Percentiles rank a stretch among this genome's conserved stretches.
Evolutionary conservation across 2,797 vertebrate species (phyloP).

Genomic region (Gymnopithys bicolor): DNA sequence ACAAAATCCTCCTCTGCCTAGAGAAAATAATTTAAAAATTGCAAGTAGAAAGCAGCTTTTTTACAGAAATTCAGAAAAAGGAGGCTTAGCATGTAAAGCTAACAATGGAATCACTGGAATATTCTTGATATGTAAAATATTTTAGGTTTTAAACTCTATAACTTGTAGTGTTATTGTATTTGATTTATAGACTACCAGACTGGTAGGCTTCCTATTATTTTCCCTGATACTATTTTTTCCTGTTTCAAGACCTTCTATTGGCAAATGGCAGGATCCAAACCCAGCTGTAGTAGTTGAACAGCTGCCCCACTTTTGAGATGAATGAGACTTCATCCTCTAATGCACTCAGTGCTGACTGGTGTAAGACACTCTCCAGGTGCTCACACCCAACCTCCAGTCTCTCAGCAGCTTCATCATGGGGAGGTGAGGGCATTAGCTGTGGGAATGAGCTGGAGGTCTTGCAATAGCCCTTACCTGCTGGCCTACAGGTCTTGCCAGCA

Average conservation of each 20-base stretch:
- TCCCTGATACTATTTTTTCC: neutral
- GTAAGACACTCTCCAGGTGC: neutral
- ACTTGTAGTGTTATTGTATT: neutral
- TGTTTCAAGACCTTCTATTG: neutral
- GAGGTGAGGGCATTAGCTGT: neutral
- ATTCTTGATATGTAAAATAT: neutral
- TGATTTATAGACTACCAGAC: neutral
- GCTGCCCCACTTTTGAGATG: neutral
- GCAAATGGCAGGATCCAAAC: neutral
- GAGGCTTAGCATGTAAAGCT: neutral
- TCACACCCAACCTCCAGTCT: neutral
- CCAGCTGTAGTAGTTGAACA: neutral
- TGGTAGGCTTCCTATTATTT: neutral
- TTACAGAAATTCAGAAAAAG: neutral
- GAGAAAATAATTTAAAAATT: constrained; percentile 14
- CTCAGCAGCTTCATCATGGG: neutral
- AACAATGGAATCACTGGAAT: neutral
- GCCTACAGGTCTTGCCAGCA: neutral
- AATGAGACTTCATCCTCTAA: neutral
- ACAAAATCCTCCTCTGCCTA: neutral
- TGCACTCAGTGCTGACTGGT: neutral
- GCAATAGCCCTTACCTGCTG: neutral
- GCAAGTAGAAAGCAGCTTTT: neutral
- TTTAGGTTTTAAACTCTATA: neutral
- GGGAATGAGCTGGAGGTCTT: neutral